Percentiles rank a stretch among this genome's conserved stretches.
Evolutionary conservation across 2,113 vertebrate species (phyloP).

Genomic region (Oreochromis aureus): DNA sequence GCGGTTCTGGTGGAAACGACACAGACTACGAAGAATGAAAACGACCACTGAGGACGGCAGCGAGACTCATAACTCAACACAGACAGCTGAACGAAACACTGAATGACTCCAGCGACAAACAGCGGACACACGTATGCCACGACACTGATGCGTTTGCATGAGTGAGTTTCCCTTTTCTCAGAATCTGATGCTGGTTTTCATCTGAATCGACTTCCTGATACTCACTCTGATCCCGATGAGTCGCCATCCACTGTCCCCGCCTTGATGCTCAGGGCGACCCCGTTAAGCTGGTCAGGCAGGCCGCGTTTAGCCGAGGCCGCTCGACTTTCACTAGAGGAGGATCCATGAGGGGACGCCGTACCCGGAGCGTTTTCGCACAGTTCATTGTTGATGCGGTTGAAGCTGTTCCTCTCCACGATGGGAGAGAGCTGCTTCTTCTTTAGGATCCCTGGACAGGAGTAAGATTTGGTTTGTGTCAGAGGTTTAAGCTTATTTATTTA

Average conservation of each 20-base stretch:
- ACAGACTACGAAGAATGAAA: constrained; percentile 12
- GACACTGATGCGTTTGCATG: background rate
- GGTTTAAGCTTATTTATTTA: background rate
- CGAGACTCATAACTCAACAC: background rate
- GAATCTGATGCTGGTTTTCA: background rate
- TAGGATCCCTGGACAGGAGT: constrained; percentile 77
- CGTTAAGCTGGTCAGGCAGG: constrained; percentile 76
- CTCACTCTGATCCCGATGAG: constrained; percentile 94
- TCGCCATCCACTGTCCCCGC: constrained; percentile 84
- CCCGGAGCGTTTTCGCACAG: constrained; percentile 54
- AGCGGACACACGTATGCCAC: background rate
- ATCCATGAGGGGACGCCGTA: constrained; percentile 68
- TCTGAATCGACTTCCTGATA: constrained; percentile 9
- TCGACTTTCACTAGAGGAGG: constrained; percentile 74
- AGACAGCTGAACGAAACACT: background rate
- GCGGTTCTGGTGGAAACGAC: constrained; percentile 1
- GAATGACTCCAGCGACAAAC: background rate
- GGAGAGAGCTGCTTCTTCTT: constrained; percentile 85
- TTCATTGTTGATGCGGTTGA: constrained; percentile 74
- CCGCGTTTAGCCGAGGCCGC: constrained; percentile 53
- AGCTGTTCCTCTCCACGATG: constrained; percentile 80
- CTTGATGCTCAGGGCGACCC: constrained; percentile 82
- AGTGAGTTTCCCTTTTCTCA: background rate
- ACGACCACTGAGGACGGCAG: constrained; percentile 8
- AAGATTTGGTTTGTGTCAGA: background rate